These are phyloP conservation scores for Danio albolineatus DNA, from an alignment of 2,797 vertebrate species.

Conservation along the genomic window DNA sequence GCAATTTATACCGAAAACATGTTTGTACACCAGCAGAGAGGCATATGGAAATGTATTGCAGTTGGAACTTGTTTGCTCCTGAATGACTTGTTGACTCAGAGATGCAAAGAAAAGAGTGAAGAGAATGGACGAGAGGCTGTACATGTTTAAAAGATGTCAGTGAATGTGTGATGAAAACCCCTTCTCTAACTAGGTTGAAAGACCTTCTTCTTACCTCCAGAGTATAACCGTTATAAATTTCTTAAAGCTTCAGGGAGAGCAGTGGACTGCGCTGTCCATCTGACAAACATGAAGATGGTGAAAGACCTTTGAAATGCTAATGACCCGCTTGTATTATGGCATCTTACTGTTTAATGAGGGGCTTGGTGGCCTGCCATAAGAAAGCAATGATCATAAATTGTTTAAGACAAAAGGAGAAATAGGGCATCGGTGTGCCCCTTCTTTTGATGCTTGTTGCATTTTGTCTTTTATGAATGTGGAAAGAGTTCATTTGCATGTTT, in stretches of 20 bases:
- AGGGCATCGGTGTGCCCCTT: slow-evolving; percentile 66
- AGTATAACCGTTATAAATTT: slow-evolving; percentile 83
- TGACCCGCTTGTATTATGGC: slow-evolving; percentile 70
- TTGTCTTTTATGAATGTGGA: slow-evolving; percentile 50
- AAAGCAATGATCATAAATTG: slow-evolving; percentile 77
- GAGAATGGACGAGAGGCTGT: slow-evolving; percentile 47
- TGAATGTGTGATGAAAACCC: slow-evolving; percentile 82
- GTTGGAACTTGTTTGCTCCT: slow-evolving; percentile 29
- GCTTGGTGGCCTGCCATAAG: slow-evolving; percentile 79
- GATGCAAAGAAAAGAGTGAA: slow-evolving; percentile 56
- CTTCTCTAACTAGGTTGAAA: slow-evolving; percentile 84
- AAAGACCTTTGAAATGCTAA: slow-evolving; percentile 82
- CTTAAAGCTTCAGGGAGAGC: slow-evolving; percentile 73
- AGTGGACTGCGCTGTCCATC: slow-evolving; percentile 70
- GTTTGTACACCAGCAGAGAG: not conserved
- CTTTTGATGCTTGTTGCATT: slow-evolving; percentile 57
- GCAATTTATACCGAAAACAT: too few species aligned
- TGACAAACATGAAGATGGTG: slow-evolving; percentile 68
- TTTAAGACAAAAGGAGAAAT: slow-evolving; percentile 74
- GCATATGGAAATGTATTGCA: not conserved
- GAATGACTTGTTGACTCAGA: slow-evolving; percentile 48
- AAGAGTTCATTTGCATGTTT: slow-evolving; percentile 61
- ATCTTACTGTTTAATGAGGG: slow-evolving; percentile 76
- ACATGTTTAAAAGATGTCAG: slow-evolving; percentile 80
- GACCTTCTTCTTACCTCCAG: slow-evolving; percentile 80